phyloP scores from a whole-genome alignment of 2,113 vertebrate species.

The Erythrolamprus reginae region DNA sequence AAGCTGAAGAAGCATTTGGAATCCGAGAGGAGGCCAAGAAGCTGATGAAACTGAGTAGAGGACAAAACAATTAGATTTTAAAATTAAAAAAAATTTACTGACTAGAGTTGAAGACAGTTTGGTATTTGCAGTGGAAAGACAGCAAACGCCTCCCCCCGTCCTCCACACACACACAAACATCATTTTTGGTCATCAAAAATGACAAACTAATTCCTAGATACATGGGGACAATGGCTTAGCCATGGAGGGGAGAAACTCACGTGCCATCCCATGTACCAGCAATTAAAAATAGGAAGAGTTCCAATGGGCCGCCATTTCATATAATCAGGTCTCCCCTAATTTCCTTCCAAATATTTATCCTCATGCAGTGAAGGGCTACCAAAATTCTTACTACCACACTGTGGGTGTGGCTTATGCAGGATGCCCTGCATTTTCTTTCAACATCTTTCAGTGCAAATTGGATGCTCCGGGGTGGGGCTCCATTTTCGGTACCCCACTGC shows the following conservation, averaged over 20 bases:
- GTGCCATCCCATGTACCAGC: neutral
- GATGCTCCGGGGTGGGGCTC: too few relatives aligned
- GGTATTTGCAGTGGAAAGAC: neutral
- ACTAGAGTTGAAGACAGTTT: neutral
- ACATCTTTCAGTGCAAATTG: too few relatives aligned
- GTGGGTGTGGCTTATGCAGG: too few relatives aligned
- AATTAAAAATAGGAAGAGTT: neutral
- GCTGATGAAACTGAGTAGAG: neutral
- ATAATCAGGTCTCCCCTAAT: neutral
- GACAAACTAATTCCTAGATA: neutral
- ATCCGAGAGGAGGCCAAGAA: neutral
- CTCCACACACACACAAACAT: too few relatives aligned
- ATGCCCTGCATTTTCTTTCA: too few relatives aligned
- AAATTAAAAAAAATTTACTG: neutral
- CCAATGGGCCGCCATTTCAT: neutral
- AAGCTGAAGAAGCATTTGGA: neutral
- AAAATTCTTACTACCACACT: too few relatives aligned
- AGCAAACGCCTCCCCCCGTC: too few relatives aligned
- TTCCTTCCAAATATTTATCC: neutral
- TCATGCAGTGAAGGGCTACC: too few relatives aligned
- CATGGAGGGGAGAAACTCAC: neutral
- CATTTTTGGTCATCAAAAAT: neutral
- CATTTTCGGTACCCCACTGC: too few relatives aligned
- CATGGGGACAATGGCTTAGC: neutral
- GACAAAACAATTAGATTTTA: neutral